Evolutionary conservation across 2,888 invertebrate species (phyloP).

Genomic region (Lasius fuliginosus): DNA sequence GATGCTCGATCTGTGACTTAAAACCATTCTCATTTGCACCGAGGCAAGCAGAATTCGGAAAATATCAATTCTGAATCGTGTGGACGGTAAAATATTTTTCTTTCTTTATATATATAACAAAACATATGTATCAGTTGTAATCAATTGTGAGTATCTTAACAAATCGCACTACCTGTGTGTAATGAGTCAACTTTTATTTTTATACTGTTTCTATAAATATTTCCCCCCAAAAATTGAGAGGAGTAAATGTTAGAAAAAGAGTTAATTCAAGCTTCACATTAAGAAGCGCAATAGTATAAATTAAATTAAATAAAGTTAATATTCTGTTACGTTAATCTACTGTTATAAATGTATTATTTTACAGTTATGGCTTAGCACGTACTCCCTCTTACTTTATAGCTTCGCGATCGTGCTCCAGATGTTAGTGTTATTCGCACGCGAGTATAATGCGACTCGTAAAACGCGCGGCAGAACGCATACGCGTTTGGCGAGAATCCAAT

Average conservation of each 20-base stretch:
- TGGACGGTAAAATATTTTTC: neutral
- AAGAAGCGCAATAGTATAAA: no score
- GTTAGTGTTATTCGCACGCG: constrained; percentile 33
- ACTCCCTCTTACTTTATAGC: no score
- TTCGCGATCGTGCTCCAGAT: neutral
- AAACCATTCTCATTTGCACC: neutral
- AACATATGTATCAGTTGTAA: neutral
- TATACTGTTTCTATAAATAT: neutral
- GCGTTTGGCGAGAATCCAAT: constrained; percentile 71
- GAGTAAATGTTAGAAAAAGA: no score
- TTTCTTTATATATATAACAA: neutral
- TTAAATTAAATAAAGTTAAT: no score
- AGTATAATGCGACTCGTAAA: constrained; percentile 61
- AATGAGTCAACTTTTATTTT: constrained; percentile 14
- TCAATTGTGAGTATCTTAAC: neutral
- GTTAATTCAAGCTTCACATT: no score
- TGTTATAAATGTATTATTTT: no score
- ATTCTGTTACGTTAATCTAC: no score
- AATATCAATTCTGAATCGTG: neutral
- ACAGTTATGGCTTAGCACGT: no score
- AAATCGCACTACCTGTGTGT: neutral
- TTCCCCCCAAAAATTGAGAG: neutral
- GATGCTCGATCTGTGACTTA: neutral
- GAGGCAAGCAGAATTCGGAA: neutral
- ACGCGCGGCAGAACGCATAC: constrained; percentile 56